These are phyloP conservation scores for Dufourea novaeangliae DNA, from an alignment of 1,140 invertebrate species.

Conservation along the genomic window DNA sequence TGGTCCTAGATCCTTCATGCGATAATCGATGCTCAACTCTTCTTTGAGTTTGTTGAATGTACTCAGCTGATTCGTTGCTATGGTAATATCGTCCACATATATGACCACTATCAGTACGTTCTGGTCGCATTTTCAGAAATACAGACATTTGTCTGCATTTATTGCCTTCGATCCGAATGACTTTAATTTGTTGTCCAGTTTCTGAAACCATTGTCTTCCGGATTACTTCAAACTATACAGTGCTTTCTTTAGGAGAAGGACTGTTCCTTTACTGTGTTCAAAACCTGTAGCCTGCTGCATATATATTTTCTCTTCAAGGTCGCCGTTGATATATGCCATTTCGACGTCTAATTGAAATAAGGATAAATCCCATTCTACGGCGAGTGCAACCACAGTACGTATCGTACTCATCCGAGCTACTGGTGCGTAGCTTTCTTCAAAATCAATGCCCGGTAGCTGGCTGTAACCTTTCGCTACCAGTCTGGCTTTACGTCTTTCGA, in stretches of 20 bases:
- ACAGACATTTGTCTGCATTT: not conserved
- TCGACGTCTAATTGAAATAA: not conserved
- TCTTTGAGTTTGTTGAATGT: too few species aligned
- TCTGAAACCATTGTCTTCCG: not conserved
- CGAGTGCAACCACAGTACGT: not conserved
- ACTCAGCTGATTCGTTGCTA: too few species aligned
- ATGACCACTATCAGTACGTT: too few species aligned
- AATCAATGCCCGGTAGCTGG: constrained; percentile 2
- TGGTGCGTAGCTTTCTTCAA: not conserved
- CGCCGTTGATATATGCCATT: constrained; percentile 4
- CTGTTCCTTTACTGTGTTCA: not conserved
- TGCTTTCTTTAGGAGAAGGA: not conserved
- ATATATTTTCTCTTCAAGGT: constrained; percentile 7
- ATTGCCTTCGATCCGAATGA: not conserved
- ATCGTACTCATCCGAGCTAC: not conserved
- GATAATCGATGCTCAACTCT: too few species aligned
- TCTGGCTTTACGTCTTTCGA: not conserved
- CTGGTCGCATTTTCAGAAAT: not conserved
- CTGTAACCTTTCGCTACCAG: constrained; percentile 15
- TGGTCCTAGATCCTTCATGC: too few species aligned
- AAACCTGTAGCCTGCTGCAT: not conserved
- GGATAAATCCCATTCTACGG: too few species aligned
- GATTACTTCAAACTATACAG: not conserved
- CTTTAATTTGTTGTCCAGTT: not conserved
- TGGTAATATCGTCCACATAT: too few species aligned